Evolutionary conservation across 2,888 invertebrate genomes (phyloP).

Genomic region (Neoaliturus tenellus): DNA sequence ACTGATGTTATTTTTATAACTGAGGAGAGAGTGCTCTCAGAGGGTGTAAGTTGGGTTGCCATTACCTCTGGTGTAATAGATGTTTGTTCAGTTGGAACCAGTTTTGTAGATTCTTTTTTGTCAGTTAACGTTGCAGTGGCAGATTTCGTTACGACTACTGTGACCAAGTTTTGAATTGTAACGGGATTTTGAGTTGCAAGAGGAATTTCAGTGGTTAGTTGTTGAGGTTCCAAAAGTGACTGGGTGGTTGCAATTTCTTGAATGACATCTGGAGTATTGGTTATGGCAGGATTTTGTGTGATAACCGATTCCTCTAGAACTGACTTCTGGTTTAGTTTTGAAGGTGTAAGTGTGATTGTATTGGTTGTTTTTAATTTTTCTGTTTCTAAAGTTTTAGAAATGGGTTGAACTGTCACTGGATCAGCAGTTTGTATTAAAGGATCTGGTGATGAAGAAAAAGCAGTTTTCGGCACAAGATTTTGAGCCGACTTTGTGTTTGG

Average conservation of each 20-base stretch:
- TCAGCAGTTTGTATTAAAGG: not conserved
- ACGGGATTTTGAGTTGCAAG: not conserved
- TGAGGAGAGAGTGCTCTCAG: too few relatives aligned
- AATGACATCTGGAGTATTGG: not conserved
- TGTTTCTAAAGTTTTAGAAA: not conserved
- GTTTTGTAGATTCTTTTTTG: not conserved
- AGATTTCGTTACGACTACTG: not conserved
- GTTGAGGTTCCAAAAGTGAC: not conserved
- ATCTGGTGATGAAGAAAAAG: not conserved
- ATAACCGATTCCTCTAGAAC: not conserved
- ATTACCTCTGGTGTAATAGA: too few relatives aligned
- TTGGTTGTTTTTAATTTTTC: too few relatives aligned
- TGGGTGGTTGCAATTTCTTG: not conserved
- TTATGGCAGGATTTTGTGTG: not conserved
- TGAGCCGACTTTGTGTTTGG: not conserved
- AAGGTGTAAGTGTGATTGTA: not conserved
- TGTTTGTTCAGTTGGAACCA: not conserved
- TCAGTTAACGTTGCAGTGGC: not conserved
- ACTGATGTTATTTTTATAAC: too few relatives aligned
- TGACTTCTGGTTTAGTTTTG: not conserved
- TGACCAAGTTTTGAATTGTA: too few relatives aligned
- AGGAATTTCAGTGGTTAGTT: not conserved
- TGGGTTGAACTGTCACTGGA: not conserved
- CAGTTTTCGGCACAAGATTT: not conserved
- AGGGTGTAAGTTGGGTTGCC: too few relatives aligned